Percentiles rank a stretch among this genome's conserved stretches.
phyloP scores from a whole-genome alignment of 2,797 vertebrate species.

The Cuniculus paca region DNA sequence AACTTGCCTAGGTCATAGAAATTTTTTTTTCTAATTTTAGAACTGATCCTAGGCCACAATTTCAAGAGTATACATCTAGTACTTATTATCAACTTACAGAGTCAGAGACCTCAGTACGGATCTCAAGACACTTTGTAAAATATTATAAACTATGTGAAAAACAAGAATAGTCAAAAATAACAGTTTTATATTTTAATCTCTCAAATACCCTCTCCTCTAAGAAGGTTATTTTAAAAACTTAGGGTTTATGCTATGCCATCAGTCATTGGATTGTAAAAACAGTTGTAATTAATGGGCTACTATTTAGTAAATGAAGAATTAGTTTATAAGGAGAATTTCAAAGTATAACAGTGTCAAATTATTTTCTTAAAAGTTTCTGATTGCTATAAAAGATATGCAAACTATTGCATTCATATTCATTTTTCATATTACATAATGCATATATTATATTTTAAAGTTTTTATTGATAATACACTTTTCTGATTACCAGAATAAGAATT shows the following conservation, averaged over 20 bases:
- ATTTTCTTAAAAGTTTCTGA: conserved; percentile 2
- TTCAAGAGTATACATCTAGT: background rate
- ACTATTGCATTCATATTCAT: background rate
- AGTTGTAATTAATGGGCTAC: background rate
- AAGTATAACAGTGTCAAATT: background rate
- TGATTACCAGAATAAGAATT: background rate
- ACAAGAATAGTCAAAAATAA: background rate
- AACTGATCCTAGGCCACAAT: background rate
- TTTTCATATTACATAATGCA: background rate
- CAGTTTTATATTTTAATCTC: background rate
- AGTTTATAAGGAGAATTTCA: conserved; percentile 8
- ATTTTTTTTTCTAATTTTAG: background rate
- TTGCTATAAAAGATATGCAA: background rate
- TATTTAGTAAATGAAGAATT: background rate
- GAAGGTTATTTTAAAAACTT: background rate
- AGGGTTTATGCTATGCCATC: background rate
- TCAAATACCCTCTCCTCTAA: background rate
- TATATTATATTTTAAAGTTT: background rate
- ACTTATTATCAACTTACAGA: background rate
- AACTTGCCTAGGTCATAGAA: background rate
- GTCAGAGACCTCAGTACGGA: background rate
- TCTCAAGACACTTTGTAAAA: background rate
- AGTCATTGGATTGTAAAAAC: background rate
- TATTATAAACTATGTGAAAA: background rate
- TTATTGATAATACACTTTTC: background rate